Base-by-base conservation (phyloP, 2,797 vertebrate genomes). In the Anolis apletophallus region DNA sequence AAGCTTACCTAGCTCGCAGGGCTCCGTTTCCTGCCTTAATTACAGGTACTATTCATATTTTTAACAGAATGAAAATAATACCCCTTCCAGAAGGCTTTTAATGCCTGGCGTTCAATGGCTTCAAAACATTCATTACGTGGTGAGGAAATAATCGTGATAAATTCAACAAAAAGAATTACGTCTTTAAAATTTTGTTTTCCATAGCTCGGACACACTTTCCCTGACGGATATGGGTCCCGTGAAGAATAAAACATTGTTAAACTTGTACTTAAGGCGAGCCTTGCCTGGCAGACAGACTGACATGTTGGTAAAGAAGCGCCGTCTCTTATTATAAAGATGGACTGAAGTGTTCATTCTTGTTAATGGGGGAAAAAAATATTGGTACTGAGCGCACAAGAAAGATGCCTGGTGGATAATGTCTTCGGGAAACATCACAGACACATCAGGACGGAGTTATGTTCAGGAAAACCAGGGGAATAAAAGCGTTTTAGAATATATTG, bases 11-110 rank as follows among this genome's bases (percentile, higher is more conserved):
- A 95, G 93, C 95, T 95, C 96, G 95, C 92, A 92, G 81, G 83
- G 91, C 88, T 92, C 92, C n/a, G 91, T 93, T 95, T 95, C 96
- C 96, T 95, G 95, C 93, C 91, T 94, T 97, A 97, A 98, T 97
- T 97, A 96, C 92, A 97, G 94, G 95, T 96, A 91, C 90, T 92
- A 93, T 90, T 93, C 87, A 91, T 80, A 92, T 90, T 89, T 87
- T 87, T 5, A 88, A 88, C 77, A 32, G 72, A 85, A 91, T 77
- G n/a, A 89, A 94, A 92, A 91, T 88, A 93, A 88, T 75, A 34
- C n/a, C 59, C 50, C 55, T 72, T 73, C 82, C 64, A 50, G 85
- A 89, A 81, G 55, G 17, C 52, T 88, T 83, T 85, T 85, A 86
- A 88, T 34, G 80, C 0, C 73, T 3, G 75, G 52, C 9, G 16